Evolutionary conservation across 1,140 invertebrate genomes (phyloP), one percentile per base, ranked within the genome.

Genomic region (Atta colombica): DNA sequence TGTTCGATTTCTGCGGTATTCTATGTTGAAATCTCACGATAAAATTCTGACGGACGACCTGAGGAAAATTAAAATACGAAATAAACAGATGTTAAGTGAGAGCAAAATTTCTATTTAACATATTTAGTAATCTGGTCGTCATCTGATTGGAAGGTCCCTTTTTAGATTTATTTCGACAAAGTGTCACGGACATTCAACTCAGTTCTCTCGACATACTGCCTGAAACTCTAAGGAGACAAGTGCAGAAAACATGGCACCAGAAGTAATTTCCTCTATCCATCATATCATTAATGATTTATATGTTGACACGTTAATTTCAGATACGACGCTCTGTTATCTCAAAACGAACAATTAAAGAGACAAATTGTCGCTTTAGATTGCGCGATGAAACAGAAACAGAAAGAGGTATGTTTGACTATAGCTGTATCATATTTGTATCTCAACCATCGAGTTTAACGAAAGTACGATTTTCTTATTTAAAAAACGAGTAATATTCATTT

Each of bases 101-200:
- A 28, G 86, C 66, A 25, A 77, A 31, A 39, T 8, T 81, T 55
- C 0, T 65, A 25, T 14, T 12, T 14, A 1, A 69, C 0, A 21
- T 25, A 35, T 28, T 21, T 10, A 55, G 16, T 1, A 25, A 25
- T 25, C 25, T 25, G 25, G 25, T 28, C 5, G 10, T 45, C 75
- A 65, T 63, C 5, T 58, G 66, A 71, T 28, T 1, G 16, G 5
- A 12, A 69, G 1, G n/a, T 60, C 1, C 14, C 61, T 66, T 55
- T 85, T 28, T 71, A 93, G 92, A 93, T 91, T 90, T 93, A 88
- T 93, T 93, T 60, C 86, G 92, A 8, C 89, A 90, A 45, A 93
- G 88, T 45, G 92, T 92, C 2, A 92, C 91, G 4, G 89, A 89
- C 8, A 51, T 86, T 66, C 87, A 89, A 31, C 45, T 90, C 4